Evolutionary conservation across 2,113 vertebrate species (phyloP).

Genomic region (Meriones unguiculatus): DNA sequence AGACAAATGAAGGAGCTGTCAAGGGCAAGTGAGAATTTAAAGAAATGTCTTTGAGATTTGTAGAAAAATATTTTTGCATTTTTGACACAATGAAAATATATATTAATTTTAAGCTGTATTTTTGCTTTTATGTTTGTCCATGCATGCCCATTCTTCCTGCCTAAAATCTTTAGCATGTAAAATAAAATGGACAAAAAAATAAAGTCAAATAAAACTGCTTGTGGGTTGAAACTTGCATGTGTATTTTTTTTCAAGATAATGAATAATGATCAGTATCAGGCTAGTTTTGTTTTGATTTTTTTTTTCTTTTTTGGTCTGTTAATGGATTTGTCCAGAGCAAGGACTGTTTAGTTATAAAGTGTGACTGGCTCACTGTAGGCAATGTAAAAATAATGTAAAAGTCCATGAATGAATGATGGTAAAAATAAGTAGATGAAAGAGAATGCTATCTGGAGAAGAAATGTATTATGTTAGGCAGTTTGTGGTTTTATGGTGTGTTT

Average conservation of each 20-base stretch:
- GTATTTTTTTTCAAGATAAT: neutral
- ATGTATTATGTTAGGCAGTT: neutral
- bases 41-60: constrained; percentile 57
- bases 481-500: constrained; percentile 39
- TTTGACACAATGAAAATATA: neutral
- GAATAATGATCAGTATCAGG: constrained; percentile 53
- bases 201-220: neutral
- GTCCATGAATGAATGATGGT: constrained; percentile 51
- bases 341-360: constrained; percentile 78
- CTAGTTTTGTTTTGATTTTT: neutral
- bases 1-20: neutral
- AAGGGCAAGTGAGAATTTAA: constrained; percentile 53
- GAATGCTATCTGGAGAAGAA: neutral
- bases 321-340: constrained; percentile 80
- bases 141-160: neutral
- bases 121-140: neutral
- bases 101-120: neutral
- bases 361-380: neutral
- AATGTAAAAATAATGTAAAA: constrained; percentile 74
- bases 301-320: constrained; percentile 45
- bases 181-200: neutral
- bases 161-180: neutral
- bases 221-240: constrained; percentile 62
- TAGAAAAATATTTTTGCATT: constrained; percentile 60
- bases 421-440: constrained; percentile 33